Percentiles rank a stretch among this genome's conserved stretches.
These are phyloP conservation scores for Rhagium mordax DNA, from an alignment of 2,888 invertebrate species.

Conservation along the genomic window DNA sequence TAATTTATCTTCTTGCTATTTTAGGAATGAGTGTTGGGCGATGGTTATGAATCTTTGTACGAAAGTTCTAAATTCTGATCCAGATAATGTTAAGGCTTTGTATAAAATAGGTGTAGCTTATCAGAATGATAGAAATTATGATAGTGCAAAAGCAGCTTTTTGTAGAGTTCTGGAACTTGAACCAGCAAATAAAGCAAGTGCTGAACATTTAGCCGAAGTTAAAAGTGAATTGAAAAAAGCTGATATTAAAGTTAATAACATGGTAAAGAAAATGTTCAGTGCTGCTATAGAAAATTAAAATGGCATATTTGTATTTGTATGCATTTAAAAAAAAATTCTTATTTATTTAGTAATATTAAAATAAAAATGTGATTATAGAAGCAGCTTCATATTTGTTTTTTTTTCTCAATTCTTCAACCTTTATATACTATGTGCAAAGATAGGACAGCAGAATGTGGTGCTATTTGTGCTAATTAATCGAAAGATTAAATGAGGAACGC, in stretches of 20 bases:
- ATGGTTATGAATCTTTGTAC: constrained; percentile 77
- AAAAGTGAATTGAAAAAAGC: constrained; percentile 74
- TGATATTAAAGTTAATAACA: constrained; percentile 73
- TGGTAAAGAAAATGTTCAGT: constrained; percentile 73
- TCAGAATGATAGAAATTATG: constrained; percentile 76
- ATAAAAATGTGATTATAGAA: not conserved
- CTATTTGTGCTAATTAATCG: no score
- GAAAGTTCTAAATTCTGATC: constrained; percentile 69
- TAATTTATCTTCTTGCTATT: constrained; percentile 88
- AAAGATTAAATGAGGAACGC: no score
- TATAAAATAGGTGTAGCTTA: constrained; percentile 72
- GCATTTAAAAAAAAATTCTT: not conserved
- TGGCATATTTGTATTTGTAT: not conserved
- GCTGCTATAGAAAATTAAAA: constrained; percentile 18
- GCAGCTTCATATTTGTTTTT: not conserved
- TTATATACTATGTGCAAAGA: no score
- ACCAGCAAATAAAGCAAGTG: constrained; percentile 78
- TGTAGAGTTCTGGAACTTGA: constrained; percentile 74
- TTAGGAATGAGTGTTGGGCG: constrained; percentile 78
- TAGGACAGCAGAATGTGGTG: no score
- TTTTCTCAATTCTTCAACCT: no score
- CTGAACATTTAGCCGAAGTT: constrained; percentile 74
- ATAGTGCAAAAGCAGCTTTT: constrained; percentile 77
- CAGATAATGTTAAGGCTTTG: constrained; percentile 70
- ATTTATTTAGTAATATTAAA: not conserved